These are phyloP conservation scores for Colletes latitarsis DNA, from an alignment of 1,140 invertebrate genomes.

Conservation along the genomic window DNA sequence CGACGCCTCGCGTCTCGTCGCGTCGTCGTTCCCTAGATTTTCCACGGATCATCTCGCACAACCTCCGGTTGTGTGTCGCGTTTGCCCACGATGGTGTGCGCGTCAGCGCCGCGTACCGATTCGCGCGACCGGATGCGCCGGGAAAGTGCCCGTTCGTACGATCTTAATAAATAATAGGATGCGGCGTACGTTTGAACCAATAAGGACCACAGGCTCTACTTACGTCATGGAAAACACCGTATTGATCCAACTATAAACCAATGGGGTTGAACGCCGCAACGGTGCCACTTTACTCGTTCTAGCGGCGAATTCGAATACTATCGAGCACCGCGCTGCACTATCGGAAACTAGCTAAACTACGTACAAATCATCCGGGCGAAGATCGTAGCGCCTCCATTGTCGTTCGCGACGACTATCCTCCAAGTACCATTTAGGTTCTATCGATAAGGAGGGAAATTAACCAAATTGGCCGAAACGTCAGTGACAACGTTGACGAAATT, in stretches of 20 bases:
- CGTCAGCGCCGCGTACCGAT: neutral
- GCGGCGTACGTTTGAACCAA: slow-evolving; percentile 78
- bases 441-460: neutral
- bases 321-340: neutral
- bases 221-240: slow-evolving; percentile 77
- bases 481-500: slow-evolving; percentile 39
- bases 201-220: slow-evolving; percentile 69
- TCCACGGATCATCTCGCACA: too few species aligned
- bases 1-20: neutral
- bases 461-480: neutral
- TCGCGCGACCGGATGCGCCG: neutral
- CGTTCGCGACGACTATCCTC: neutral
- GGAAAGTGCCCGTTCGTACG: slow-evolving; percentile 62
- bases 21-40: neutral
- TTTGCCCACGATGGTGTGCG: neutral
- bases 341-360: neutral
- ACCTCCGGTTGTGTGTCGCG: too few species aligned
- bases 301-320: slow-evolving; percentile 38
- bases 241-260: slow-evolving; percentile 73
- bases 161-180: slow-evolving; percentile 80
- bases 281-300: slow-evolving; percentile 25
- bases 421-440: neutral
- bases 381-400: neutral
- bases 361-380: neutral
- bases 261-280: slow-evolving; percentile 34